Evolutionary conservation across 2,888 invertebrate species (phyloP), one percentile per base, ranked within the genome.

Genomic region (Rhorus exstirpatorius): DNA sequence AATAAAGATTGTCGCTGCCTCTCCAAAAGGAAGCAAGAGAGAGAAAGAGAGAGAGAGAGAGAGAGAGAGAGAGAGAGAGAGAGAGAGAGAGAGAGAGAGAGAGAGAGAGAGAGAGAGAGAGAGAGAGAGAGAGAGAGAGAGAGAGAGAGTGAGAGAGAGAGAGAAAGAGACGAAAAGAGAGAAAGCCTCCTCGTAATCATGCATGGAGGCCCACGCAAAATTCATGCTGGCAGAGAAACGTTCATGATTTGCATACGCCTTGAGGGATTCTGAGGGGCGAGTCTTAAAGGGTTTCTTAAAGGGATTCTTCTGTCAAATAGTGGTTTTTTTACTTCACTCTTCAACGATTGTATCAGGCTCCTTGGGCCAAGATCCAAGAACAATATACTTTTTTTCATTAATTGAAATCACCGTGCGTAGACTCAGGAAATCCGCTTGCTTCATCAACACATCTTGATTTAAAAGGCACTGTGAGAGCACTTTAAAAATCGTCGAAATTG

Each of bases 211-310:
- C n/a, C 76, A 55, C 60, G 67, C 46, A 55, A 82, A 65, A 75
- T 71, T 71, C 58, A 51, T 60, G 49, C 38, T 60, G 46, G 60
- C 35, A 17, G 49, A 49, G n/a, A 38, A 65, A 55, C 78, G 53
- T 35, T 63, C 44, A 26, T 7, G 12, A 75, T 75, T 70, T 82
- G 74, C 78, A 75, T 70, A 67, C 8, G 38, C 68, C 74, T 74
- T 41, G 65, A 44, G 60, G 58, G 31, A 49, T 63, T 35, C 12
- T 31, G 8, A 21, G 24, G 46, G 63, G 17, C 19, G 41, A n/a
- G 35, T 51, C 58, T 58, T 75, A 38, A 70, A 70, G 70, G 49
- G 63, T 68, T 74, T 68, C 35, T 49, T n/a, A 35, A 60, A 44
- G 14, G 24, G n/a, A 19, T 31, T 12, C 44, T 19, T 31, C 12